Base-by-base conservation (phyloP, 1,140 invertebrate genomes). In the Drosophila tani region DNA sequence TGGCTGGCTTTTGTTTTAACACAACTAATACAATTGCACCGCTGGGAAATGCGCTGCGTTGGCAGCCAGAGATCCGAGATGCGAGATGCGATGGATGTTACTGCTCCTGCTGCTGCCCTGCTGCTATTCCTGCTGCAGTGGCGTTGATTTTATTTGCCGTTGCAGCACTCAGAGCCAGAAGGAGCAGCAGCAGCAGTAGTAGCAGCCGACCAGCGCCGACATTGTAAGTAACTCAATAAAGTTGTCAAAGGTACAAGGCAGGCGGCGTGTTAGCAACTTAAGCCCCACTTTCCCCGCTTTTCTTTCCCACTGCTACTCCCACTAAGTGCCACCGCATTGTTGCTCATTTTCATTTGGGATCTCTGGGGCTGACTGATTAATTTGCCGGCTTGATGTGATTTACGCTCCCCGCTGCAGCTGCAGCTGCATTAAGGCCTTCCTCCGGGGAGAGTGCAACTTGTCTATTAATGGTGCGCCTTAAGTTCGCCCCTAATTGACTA, bases 21-120 rank as follows among this genome's bases (percentile, higher is more conserved):
- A 87, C 83, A 87, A 87, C 79, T 87, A 87, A 87, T 87, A 87
- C 83, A 87, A 87, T 87, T 87, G 83, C 83, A 87, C 83, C 83
- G 59, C 79, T 81, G 83, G 83, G 83, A 86, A 87, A 87, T 79
- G 76, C 75, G 62, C 68, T 67, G 59, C 66, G 67, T 55, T 77
- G 75, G 67, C 75, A 59, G 67, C 40, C 55, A 51, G 43, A 79
- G 60, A 71, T 50, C 53, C 49, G 38, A 40, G 62, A 59, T 51
- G 51, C 47, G 40, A 55, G 67, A 47, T 74, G 57, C 60, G 38
- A 51, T 51, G 38, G 27, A 45, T 81, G 60, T 40, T 45, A 17
- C 55, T 69, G 41, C 40, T 56, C 21, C 49, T 41, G 56, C 17
- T 29, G 24, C 38, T 78, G 21, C 50, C 21, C 21, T 63, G 71